phyloP scores from a whole-genome alignment of 2,797 vertebrate genomes.

The Falco berigora region DNA sequence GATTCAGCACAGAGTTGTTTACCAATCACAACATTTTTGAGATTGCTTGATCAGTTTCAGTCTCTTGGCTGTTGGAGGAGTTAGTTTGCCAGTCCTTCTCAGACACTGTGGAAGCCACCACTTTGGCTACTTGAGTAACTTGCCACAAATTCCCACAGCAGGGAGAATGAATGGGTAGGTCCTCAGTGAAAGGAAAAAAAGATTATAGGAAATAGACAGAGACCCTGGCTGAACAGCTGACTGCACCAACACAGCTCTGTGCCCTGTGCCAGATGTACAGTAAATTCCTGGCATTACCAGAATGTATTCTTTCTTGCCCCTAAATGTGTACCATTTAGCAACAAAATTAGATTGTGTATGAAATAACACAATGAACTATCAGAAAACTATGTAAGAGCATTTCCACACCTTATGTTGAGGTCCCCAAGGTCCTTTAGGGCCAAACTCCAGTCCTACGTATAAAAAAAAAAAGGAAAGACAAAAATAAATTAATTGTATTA shows the following conservation, averaged over 20 bases:
- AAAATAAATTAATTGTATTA: not conserved
- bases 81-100: not conserved
- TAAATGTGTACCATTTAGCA: not conserved
- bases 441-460: not conserved
- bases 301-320: not conserved
- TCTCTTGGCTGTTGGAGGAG: not conserved
- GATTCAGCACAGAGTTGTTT: not conserved
- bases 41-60: not conserved
- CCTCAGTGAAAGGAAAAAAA: not conserved
- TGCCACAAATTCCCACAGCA: not conserved
- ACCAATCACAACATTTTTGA: not conserved
- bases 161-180: not conserved
- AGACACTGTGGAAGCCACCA: not conserved
- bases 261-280: not conserved
- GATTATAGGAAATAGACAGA: not conserved
- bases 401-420: not conserved
- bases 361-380: not conserved
- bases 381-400: not conserved
- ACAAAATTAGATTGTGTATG: not conserved
- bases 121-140: not conserved
- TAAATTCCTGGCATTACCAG: not conserved
- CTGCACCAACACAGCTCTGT: not conserved
- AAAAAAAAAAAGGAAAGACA: not conserved
- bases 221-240: not conserved
- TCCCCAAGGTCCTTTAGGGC: not conserved